Base-by-base conservation (phyloP, 2,113 vertebrate species). In the Jaculus jaculus region DNA sequence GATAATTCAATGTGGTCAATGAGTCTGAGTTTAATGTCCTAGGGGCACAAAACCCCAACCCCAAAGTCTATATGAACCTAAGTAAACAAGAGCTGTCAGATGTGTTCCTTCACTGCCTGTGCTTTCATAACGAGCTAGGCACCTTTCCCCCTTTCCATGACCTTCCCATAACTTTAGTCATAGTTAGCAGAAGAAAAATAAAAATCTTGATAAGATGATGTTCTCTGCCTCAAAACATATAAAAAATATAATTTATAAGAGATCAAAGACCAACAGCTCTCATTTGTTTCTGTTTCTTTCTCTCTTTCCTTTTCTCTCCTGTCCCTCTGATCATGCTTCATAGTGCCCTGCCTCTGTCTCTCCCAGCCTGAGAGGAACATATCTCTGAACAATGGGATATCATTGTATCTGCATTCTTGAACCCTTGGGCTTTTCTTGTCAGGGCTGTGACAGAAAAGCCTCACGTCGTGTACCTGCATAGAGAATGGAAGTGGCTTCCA, bases 401-500 rank as follows among this genome's bases (percentile, higher is more conserved):
- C 20, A 80, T 34, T 10, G 28, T 3, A 30, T 42, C 54, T 26
- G 23, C 15, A 32, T n/a, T 26, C 5, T 42, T 51, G 51, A 83
- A 58, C 16, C 16, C 20, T 54, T 89, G 65, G 47, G 71, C 16
- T 92, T 88, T 79, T 86, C 80, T 84, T 75, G 34, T 90, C 61
- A 54, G 60, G 39, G 17, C 26, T 24, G 20, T 39, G 75, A 32
- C 34, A 37, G 34, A 37, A 80, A 61, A 80, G 13, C 47, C 74
- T 92, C 23, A 18, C 37, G 37, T 95, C 84, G 24, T 89, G 63
- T 69, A 79, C 94, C 80, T 91, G 87, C 72, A 23, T 80, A 94
- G 89, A 94, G 94, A 82, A 91, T 18, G 75, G 39, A 74, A 80
- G 20, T 2, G 10, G 75, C 75, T 93, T 97, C 72, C 95, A 91